Percentiles rank a stretch among this genome's conserved stretches.
Evolutionary conservation across 1,140 invertebrate genomes (phyloP).

Genomic region (Heliconius hermathena): DNA sequence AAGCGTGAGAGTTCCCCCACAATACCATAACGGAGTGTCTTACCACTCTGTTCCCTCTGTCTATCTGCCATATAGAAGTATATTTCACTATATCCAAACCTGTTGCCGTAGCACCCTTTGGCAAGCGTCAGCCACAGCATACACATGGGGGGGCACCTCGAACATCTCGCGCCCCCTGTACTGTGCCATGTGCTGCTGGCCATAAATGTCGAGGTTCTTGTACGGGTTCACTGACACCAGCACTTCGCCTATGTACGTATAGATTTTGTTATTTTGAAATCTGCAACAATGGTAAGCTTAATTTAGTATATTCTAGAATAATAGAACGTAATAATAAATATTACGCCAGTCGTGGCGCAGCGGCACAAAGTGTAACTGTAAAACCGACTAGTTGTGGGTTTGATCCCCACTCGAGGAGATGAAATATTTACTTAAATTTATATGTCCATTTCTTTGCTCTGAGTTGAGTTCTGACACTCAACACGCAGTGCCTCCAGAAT

Average conservation of each 20-base stretch:
- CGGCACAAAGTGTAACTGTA: too few species aligned
- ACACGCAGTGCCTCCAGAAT: too few species aligned
- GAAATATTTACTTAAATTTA: too few species aligned
- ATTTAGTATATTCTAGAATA: neutral
- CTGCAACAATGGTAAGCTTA: slow-evolving; percentile 81
- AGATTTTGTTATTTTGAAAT: slow-evolving; percentile 93
- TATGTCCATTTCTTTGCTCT: too few species aligned
- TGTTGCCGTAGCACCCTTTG: slow-evolving; percentile 95
- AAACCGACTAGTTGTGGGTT: too few species aligned
- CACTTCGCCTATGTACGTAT: slow-evolving; percentile 97
- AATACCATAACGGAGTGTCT: neutral
- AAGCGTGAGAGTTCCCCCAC: too few species aligned
- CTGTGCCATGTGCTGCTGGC: slow-evolving; percentile 88
- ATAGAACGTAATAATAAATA: too few species aligned
- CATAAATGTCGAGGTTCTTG: slow-evolving; percentile 92
- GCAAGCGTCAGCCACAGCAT: slow-evolving; percentile 96
- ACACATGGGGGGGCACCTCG: slow-evolving; percentile 97
- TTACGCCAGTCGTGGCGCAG: too few species aligned
- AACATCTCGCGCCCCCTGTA: slow-evolving; percentile 95
- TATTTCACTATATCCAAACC: slow-evolving; percentile 42
- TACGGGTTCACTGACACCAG: slow-evolving; percentile 96
- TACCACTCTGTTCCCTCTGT: neutral
- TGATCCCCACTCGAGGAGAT: too few species aligned
- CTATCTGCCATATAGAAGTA: neutral
- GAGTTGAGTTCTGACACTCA: too few species aligned